These are phyloP conservation scores for Himalopsyche kuldschensis DNA, from an alignment of 2,888 invertebrate species.

Conservation along the genomic window DNA sequence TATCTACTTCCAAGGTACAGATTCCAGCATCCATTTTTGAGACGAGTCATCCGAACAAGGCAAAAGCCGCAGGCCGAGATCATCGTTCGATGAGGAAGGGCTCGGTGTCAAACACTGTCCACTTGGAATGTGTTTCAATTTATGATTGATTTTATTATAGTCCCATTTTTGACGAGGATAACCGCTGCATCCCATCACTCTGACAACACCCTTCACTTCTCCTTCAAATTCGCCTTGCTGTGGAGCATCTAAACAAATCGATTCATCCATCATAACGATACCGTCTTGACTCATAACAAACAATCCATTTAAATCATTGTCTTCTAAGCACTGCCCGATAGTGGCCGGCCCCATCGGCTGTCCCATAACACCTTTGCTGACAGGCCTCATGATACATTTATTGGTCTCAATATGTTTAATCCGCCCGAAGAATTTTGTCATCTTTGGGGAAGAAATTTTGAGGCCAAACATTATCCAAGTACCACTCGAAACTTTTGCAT, in stretches of 20 bases:
- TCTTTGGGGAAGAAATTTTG: conserved; percentile 92
- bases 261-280: conserved; percentile 83
- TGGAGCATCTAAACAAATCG: conserved; percentile 78
- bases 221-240: conserved; percentile 51
- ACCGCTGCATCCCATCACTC: conserved; percentile 74
- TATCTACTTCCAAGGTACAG: conserved; percentile 58
- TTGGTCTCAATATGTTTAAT: conserved; percentile 60
- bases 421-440: conserved; percentile 86
- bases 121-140: conserved; percentile 58
- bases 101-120: conserved; percentile 60
- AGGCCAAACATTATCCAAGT: conserved; percentile 92
- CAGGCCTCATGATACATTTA: conserved; percentile 67
- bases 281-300: conserved; percentile 71
- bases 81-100: conserved; percentile 49
- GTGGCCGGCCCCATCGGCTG: conserved; percentile 73
- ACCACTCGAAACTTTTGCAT: conserved; percentile 92
- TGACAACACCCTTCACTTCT: conserved; percentile 63
- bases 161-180: conserved; percentile 71
- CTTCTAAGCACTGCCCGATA: conserved; percentile 65
- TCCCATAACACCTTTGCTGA: conserved; percentile 61
- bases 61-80: conserved; percentile 57
- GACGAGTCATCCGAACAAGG: conserved; percentile 53
- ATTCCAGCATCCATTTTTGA: conserved; percentile 62
- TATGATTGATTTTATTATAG: conserved; percentile 57
- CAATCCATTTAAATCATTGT: conserved; percentile 67